Evolutionary conservation across 2,888 invertebrate species (phyloP).

Genomic region (Diabrotica balteata): DNA sequence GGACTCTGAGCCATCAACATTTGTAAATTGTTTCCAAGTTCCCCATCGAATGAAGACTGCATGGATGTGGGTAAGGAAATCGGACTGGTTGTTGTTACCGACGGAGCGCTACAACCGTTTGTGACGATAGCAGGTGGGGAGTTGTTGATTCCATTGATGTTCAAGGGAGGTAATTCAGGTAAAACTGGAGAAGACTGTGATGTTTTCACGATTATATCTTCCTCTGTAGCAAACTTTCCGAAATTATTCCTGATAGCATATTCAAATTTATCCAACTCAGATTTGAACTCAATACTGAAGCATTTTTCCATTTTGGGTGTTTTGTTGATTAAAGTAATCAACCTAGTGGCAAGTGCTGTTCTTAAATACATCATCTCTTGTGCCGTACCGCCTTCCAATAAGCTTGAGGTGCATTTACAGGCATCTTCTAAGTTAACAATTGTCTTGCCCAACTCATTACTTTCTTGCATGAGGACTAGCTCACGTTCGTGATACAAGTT

Average conservation of each 20-base stretch:
- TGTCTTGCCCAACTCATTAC: slow-evolving; percentile 80
- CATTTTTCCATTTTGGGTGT: slow-evolving; percentile 83
- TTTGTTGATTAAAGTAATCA: slow-evolving; percentile 79
- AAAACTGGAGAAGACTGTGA: slow-evolving; percentile 60
- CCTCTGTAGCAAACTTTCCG: slow-evolving; percentile 76
- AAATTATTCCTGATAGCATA: slow-evolving; percentile 71
- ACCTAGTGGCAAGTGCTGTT: slow-evolving; percentile 78
- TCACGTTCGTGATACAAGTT: slow-evolving; percentile 84
- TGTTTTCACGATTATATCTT: slow-evolving; percentile 45
- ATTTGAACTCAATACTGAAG: slow-evolving; percentile 81
- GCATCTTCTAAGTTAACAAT: slow-evolving; percentile 87
- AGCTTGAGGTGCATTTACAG: slow-evolving; percentile 81
- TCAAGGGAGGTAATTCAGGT: slow-evolving; percentile 54
- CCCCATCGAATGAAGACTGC: slow-evolving; percentile 82
- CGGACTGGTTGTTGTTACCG: slow-evolving; percentile 73
- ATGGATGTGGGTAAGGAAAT: slow-evolving; percentile 72
- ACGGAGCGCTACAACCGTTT: slow-evolving; percentile 54
- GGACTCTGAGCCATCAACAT: slow-evolving; percentile 54
- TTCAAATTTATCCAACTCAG: slow-evolving; percentile 81
- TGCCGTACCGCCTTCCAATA: slow-evolving; percentile 84
- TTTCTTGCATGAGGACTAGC: slow-evolving; percentile 87
- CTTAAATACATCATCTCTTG: slow-evolving; percentile 85
- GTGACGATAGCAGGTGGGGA: slow-evolving; percentile 41
- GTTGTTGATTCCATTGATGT: slow-evolving; percentile 46
- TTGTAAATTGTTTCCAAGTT: slow-evolving; percentile 61